A percentile compares a stretch with the other conserved stretches of the same genome.
These are phyloP conservation scores for Setipinna tenuifilis DNA, from an alignment of 2,797 vertebrate species.

Conservation along the genomic window DNA sequence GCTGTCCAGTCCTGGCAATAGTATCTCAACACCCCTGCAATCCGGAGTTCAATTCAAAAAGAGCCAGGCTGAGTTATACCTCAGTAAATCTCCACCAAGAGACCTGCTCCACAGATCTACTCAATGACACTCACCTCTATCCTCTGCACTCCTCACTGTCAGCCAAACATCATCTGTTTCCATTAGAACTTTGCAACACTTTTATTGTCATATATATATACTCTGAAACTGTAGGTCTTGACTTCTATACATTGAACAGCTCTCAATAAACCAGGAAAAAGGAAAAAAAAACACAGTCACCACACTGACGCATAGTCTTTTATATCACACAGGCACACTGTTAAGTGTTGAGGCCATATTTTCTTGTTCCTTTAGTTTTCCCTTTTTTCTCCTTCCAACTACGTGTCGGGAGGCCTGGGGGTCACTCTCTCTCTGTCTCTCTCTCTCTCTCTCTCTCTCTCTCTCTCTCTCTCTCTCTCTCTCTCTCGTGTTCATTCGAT, in stretches of 20 bases:
- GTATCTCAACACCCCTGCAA: not conserved
- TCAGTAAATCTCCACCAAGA: not conserved
- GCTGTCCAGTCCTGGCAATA: not conserved
- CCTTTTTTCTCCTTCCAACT: conserved; percentile 36
- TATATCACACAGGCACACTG: not conserved
- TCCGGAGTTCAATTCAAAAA: not conserved
- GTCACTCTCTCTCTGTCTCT: not conserved
- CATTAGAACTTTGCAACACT: not conserved
- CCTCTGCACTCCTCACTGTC: not conserved
- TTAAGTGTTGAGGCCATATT: not conserved
- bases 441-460: no score
- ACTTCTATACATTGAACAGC: not conserved
- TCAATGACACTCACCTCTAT: not conserved
- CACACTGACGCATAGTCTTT: no score
- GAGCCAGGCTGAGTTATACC: not conserved
- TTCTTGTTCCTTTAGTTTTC: not conserved
- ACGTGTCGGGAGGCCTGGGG: conserved; percentile 27
- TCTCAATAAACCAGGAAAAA: not conserved
- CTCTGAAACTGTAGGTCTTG: not conserved
- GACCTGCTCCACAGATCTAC: not conserved
- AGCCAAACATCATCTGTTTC: not conserved
- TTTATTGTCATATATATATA: not conserved
- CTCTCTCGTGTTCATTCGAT: conserved; percentile 34
- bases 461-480: no score
- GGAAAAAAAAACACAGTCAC: not conserved